phyloP scores from a whole-genome alignment of 2,888 invertebrate species.

The Eumacrocentrus americanus region DNA sequence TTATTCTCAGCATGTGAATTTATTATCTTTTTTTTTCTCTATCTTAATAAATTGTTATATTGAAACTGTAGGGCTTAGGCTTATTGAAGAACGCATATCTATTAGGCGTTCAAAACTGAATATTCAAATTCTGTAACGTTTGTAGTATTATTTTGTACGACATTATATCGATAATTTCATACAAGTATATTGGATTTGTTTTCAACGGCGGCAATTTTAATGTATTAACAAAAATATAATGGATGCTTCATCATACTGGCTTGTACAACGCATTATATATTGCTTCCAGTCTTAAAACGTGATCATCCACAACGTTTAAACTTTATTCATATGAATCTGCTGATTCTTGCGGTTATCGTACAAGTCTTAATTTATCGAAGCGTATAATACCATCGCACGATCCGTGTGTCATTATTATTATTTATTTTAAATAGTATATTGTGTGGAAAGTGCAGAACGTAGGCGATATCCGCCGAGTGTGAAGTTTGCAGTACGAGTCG shows the following conservation, averaged over 20 bases:
- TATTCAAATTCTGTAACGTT: neutral
- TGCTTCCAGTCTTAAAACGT: neutral
- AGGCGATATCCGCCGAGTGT: too few relatives aligned
- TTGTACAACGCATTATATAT: neutral
- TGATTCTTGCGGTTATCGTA: neutral
- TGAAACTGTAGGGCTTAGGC: too few relatives aligned
- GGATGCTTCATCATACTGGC: neutral
- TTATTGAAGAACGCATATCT: too few relatives aligned
- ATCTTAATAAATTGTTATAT: too few relatives aligned
- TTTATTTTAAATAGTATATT: too few relatives aligned
- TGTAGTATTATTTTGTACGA: neutral
- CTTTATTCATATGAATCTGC: too few relatives aligned
- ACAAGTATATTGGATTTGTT: too few relatives aligned
- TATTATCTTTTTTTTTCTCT: neutral
- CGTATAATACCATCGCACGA: neutral
- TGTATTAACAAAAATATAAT: too few relatives aligned
- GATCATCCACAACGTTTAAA: neutral
- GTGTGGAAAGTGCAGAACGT: too few relatives aligned
- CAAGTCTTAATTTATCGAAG: neutral
- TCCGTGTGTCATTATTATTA: neutral
- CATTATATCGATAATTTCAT: too few relatives aligned
- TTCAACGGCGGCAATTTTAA: too few relatives aligned
- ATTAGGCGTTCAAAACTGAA: neutral
- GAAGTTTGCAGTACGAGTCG: too few relatives aligned
- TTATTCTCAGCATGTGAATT: neutral